Evolutionary conservation across 2,113 vertebrate species (phyloP).

Genomic region (Aldabrachelys gigantea): DNA sequence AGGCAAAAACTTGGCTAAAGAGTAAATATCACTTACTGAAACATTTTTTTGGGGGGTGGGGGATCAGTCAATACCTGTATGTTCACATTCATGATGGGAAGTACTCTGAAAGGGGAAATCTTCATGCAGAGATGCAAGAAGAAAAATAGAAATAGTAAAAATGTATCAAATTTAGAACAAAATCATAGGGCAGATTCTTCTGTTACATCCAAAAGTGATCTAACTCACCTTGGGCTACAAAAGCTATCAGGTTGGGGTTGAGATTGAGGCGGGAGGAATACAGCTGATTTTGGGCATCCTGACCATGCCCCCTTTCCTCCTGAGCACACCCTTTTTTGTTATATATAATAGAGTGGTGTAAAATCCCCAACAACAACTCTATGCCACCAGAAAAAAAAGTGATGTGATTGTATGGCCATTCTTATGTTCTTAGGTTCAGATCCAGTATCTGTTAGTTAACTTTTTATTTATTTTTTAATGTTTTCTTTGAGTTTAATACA

Average conservation of each 20-base stretch:
- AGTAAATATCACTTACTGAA: neutral
- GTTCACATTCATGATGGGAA: neutral
- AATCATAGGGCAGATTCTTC: neutral
- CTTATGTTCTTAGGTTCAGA: neutral
- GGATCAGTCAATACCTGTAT: neutral
- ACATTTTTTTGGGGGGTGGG: neutral
- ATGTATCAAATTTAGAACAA: neutral
- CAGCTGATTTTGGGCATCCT: neutral
- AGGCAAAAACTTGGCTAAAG: neutral
- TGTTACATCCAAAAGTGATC: neutral
- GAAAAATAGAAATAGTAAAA: neutral
- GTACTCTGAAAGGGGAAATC: neutral
- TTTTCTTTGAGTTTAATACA: neutral
- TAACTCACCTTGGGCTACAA: neutral
- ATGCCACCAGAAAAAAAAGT: neutral
- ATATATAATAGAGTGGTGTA: neutral
- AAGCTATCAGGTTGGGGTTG: neutral
- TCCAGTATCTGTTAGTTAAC: neutral
- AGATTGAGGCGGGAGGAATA: neutral
- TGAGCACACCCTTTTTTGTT: neutral
- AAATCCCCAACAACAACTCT: neutral
- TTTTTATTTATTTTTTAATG: neutral
- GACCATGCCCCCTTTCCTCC: neutral
- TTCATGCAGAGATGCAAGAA: neutral
- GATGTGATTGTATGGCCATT: neutral